A percentile compares a stretch with the other conserved stretches of the same genome.
These are phyloP conservation scores for Sinelater perroti DNA, from an alignment of 2,888 invertebrate genomes.

Conservation along the genomic window DNA sequence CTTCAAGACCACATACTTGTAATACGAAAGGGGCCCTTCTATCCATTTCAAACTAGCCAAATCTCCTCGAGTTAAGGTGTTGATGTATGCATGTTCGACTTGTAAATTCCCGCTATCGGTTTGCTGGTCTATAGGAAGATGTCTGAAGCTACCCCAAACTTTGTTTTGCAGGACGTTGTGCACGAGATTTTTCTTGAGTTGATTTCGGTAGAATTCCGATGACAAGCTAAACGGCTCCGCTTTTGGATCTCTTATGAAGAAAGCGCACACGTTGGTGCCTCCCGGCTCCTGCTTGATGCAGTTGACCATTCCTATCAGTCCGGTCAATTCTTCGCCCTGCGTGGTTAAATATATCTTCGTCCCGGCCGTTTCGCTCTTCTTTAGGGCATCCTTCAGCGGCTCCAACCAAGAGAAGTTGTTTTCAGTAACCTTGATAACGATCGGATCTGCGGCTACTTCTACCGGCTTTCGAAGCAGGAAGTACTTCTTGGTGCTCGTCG, in stretches of 20 bases:
- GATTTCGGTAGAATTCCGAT: slow-evolving; percentile 68
- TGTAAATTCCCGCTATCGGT: slow-evolving; percentile 60
- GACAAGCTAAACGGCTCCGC: slow-evolving; percentile 68
- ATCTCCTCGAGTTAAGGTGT: slow-evolving; percentile 92
- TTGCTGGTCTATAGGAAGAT: slow-evolving; percentile 71
- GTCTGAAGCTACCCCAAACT: slow-evolving; percentile 88
- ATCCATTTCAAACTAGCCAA: slow-evolving; percentile 93
- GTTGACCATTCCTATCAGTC: slow-evolving; percentile 87
- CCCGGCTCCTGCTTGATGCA: slow-evolving; percentile 91
- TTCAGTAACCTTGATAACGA: slow-evolving; percentile 74
- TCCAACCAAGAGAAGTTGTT: slow-evolving; percentile 84
- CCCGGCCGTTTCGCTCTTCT: slow-evolving; percentile 68
- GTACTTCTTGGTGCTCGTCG: slow-evolving; percentile 70
- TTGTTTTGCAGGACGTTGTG: slow-evolving; percentile 85
- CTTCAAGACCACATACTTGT: slow-evolving; percentile 60
- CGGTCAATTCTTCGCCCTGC: slow-evolving; percentile 74
- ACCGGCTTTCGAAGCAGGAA: slow-evolving; percentile 71
- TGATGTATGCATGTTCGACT: slow-evolving; percentile 94
- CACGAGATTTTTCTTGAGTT: slow-evolving; percentile 79
- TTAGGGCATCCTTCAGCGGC: slow-evolving; percentile 77
- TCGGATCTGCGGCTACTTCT: slow-evolving; percentile 54
- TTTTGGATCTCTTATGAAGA: slow-evolving; percentile 73
- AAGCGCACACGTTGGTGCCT: slow-evolving; percentile 77
- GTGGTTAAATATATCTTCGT: slow-evolving; percentile 74
- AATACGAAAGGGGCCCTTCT: slow-evolving; percentile 80